Evolutionary conservation across 2,113 vertebrate genomes (phyloP), one percentile per base, ranked within the genome.

Genomic region (Ahaetulla prasina): DNA sequence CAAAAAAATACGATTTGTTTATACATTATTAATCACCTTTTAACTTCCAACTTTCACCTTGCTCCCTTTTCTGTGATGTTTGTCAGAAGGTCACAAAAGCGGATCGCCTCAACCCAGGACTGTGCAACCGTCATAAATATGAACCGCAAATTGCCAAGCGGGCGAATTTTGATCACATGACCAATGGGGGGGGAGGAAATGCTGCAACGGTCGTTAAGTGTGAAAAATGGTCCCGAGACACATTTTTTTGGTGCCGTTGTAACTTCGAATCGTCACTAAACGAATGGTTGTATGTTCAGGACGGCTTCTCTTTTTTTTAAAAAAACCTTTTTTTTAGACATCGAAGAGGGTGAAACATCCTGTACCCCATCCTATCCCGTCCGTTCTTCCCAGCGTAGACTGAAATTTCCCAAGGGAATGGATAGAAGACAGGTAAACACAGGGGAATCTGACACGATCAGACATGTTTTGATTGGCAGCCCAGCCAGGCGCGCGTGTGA

Each of bases 351-450:
- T 5, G 45, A 68, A 35, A 9, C 27, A 53, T 35, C 25, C 49
- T 50, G 4, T n/a, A 16, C 8, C 35, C n/a, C 22, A 4, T 10
- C 43, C 27, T 9, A 4, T 27, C 53, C 18, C 23, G 2, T 11
- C 53, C 14, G 11, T 3, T 22, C 5, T 85, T 85, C 53, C 53
- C 45, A 86, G 14, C 2, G 4, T 20, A 30, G 8, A 8, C 30
- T 27, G 52, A 57, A 16, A 22, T 85, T 89, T 93, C 90, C 90
- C 92, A 89, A 91, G 92, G 53, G 87, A 93, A 93, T 84, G 16
- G 23, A 14, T 35, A 22, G 10, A 52, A 43, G n/a, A 2, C 87
- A 52, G 10, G 43, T 45, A 89, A n/a, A 45, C 16, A 3, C 10
- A 74, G 60, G 90, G 52, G 85, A 88, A 89, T 53, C 25, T 0